These are phyloP conservation scores for Cephalopholis sonnerati DNA, from an alignment of 2,113 vertebrate species.

Conservation along the genomic window DNA sequence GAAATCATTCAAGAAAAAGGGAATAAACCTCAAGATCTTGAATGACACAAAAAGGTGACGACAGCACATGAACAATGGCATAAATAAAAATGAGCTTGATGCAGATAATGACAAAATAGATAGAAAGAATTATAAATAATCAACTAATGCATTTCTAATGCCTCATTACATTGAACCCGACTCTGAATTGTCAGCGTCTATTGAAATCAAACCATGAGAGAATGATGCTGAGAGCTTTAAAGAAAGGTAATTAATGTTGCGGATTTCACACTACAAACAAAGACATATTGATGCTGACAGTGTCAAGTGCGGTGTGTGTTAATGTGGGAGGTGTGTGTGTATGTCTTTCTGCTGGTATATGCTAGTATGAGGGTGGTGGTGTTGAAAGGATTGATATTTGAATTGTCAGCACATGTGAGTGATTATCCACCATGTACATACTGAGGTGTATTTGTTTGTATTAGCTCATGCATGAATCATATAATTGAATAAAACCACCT, in stretches of 20 bases:
- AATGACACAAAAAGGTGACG: background rate
- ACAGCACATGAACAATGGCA: background rate
- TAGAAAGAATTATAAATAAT: background rate
- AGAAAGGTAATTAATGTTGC: background rate
- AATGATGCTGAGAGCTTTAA: background rate
- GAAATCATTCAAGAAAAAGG: background rate
- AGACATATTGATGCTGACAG: constrained; percentile 1
- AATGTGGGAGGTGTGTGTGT: constrained; percentile 2
- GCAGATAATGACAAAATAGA: background rate
- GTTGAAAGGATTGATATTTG: constrained; percentile 7
- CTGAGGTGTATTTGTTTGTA: constrained; percentile 19
- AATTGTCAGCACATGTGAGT: constrained; percentile 38
- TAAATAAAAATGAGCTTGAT: background rate
- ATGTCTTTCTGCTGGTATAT: constrained; percentile 12
- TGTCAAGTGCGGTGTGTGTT: constrained; percentile 15
- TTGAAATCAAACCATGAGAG: background rate
- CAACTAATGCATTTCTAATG: too few relatives aligned
- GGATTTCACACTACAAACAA: background rate
- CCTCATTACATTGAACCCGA: background rate
- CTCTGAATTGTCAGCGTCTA: background rate
- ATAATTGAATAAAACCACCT: background rate
- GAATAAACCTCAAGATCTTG: background rate
- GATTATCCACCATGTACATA: constrained; percentile 26
- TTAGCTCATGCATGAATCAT: background rate
- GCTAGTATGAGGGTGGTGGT: background rate